Evolutionary conservation across 1,140 invertebrate species (phyloP), one percentile per base, ranked within the genome.

Genomic region (Eufriesea mexicana): DNA sequence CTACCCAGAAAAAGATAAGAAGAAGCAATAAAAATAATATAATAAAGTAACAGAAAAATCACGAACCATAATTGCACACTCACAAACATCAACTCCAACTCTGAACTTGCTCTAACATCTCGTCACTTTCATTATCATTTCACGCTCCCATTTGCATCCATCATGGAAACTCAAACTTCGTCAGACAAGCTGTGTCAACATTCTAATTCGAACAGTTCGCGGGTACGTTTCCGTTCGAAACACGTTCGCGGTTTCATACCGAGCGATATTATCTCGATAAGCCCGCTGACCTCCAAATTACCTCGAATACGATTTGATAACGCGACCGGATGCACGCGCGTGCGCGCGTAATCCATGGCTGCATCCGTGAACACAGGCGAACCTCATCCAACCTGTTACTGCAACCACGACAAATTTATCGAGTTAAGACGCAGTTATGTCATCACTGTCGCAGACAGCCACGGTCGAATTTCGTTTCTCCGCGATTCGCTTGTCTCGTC

Each of bases 351-450:
- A 78, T 77, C 66, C 67, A 25, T 35, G n/a, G 35, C 42, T 47
- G 1, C 20, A 16, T 12, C 51, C 61, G 55, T 20, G 25, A 66
- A 59, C 25, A 28, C 35, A 45, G 79, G 55, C 25, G 81, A 79
- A 86, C 61, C 76, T 72, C 72, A 66, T 80, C 80, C 85, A 84
- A 87, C 86, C 85, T 87, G 76, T 87, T 87, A 87, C 77, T n/a
- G 77, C 64, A 87, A 81, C 86, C 85, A 54, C 77, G 75, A 84
- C 76, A 67, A 87, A 87, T 84, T 87, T 87, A 87, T 80, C 86
- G 86, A 87, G 86, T 87, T 87, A 87, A 87, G 86, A 87, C 59
- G 74, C 70, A 79, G 85, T 88, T 88, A 87, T 88, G 78, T 74
- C 86, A 81, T 85, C 78, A 42, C 61, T 64, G 73, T 74, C 59